Evolutionary conservation across 2,888 invertebrate genomes (phyloP), one percentile per base, ranked within the genome.

Genomic region (Xestia xanthographa): DNA sequence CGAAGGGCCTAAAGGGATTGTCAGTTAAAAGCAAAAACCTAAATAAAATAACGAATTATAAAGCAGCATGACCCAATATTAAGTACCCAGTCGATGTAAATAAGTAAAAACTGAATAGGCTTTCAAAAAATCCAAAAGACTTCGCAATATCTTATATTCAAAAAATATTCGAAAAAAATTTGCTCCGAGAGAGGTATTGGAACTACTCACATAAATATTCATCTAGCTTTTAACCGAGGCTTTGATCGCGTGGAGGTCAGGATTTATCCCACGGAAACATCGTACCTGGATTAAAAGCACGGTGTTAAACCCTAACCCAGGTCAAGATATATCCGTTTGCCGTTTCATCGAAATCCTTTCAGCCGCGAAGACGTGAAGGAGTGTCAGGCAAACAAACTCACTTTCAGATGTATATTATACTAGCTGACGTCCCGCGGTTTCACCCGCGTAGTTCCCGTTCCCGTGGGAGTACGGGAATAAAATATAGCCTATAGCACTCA

Each of bases 91-190:
- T 6, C 26, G 2, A 48, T 22, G 5, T n/a, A 34, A 43, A n/a
- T 26, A 48, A 29, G 3, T 20, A 17, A 4, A 22, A 45, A 45
- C 17, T 45, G 34, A 66, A 75, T 45, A 38, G 38, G 45, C 26
- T 26, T 76, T 43, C 9, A 63, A 20, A 50, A 29, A 14, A n/a
- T 29, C 11, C 20, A 63, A 9, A 41, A 6, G 29, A 29, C 41
- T 72, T n/a, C 26, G 17, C 17, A 11, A 70, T 50, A 38, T 14
- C 11, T 58, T 6, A 48, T 34, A 38, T 48, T 73, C 45, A 58
- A 58, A 38, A 45, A 6, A 26, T 22, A 34, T 74, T 74, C 17
- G 17, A 17, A 58, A 34, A 29, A 60, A 75, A 75, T 11, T 20
- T 4, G 14, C n/a, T 34, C 4, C 9, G 2, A 26, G n/a, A 45